phyloP scores from a whole-genome alignment of 2,888 invertebrate species.

The Ectropis crepuscularia region DNA sequence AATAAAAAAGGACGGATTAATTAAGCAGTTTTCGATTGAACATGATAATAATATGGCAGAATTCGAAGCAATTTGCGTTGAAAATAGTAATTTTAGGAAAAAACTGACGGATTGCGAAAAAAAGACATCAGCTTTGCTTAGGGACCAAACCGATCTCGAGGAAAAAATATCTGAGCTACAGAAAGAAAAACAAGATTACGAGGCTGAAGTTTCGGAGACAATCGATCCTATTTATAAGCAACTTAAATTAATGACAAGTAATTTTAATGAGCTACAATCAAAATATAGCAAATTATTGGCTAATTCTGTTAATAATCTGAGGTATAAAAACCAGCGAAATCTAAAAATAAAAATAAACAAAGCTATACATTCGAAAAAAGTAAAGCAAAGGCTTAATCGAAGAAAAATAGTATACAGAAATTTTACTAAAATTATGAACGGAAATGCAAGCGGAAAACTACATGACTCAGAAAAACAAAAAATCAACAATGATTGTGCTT shows the following conservation, averaged over 20 bases:
- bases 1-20: too few relatives aligned
- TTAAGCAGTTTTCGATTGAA: not conserved
- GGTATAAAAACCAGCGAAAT: not conserved
- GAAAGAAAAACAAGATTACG: not conserved
- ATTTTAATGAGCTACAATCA: not conserved
- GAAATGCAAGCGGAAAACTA: not conserved
- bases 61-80: not conserved
- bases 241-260: not conserved
- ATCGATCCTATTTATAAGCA: not conserved
- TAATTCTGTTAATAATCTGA: not conserved
- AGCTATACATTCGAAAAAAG: too few relatives aligned
- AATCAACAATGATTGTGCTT: not conserved
- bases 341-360: not conserved
- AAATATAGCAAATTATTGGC: not conserved
- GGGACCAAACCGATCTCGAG: not conserved
- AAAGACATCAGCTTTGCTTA: not conserved
- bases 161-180: not conserved
- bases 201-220: not conserved
- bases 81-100: not conserved
- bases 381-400: too few relatives aligned
- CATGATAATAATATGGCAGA: not conserved
- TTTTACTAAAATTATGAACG: too few relatives aligned
- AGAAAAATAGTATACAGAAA: too few relatives aligned
- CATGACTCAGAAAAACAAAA: not conserved
- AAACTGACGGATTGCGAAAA: not conserved